Conservation (phyloP, 1,140 invertebrate genomes). For the Drosophila leontia region DNA sequence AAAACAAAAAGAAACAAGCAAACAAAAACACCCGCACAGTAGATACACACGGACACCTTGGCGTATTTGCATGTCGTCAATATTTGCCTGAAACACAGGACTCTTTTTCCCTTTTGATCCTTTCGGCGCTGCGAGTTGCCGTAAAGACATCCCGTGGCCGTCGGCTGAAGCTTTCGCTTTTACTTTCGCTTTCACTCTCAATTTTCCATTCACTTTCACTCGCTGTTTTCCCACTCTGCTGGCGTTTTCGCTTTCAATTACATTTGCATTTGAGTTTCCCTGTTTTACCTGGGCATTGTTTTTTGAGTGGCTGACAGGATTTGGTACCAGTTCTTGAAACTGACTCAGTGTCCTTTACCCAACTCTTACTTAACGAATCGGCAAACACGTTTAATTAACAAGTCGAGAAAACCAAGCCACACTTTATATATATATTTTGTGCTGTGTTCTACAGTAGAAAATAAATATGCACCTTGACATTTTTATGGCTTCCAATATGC, state of each 20-base stretch:
- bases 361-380: slow-evolving; percentile 32
- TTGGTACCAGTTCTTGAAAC: background rate
- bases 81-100: slow-evolving; percentile 30
- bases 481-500: slow-evolving; percentile 52
- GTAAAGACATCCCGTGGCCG: background rate
- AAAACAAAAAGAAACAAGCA: background rate
- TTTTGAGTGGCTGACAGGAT: background rate
- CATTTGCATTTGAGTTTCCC: slow-evolving; percentile 29
- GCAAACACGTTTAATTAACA: slow-evolving; percentile 54
- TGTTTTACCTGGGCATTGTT: slow-evolving; percentile 12
- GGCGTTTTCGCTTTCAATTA: slow-evolving; percentile 6
- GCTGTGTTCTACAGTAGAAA: background rate
- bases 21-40: slow-evolving; percentile 18
- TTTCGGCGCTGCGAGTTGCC: slow-evolving; percentile 5
- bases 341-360: background rate
- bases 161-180: slow-evolving; percentile 8
- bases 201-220: slow-evolving; percentile 8
- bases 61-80: slow-evolving; percentile 32
- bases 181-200: background rate
- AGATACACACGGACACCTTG: slow-evolving; percentile 32
- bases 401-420: slow-evolving; percentile 13
- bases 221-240: background rate
- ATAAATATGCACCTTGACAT: slow-evolving; percentile 47
- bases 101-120: slow-evolving; percentile 39
- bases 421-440: background rate